Conservation (phyloP, 2,888 invertebrate species). For the Sussaba pulchella region DNA sequence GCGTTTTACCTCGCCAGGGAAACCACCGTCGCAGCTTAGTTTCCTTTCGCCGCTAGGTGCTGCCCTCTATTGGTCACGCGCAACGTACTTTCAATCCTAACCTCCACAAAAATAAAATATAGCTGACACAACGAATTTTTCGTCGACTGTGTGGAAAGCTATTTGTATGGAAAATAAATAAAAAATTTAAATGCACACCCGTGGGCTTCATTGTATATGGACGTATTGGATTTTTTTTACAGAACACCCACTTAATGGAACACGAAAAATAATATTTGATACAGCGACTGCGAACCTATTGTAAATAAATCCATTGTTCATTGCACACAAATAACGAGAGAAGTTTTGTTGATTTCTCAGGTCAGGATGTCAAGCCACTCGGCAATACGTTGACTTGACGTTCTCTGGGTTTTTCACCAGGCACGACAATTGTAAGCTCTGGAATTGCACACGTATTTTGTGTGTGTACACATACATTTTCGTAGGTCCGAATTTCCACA, state of each 20-base stretch:
- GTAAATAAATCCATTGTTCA: too few relatives aligned
- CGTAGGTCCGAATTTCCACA: neutral
- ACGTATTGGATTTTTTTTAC: too few relatives aligned
- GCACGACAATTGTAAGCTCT: neutral
- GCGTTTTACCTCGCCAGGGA: slow-evolving; percentile 69
- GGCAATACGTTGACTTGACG: neutral
- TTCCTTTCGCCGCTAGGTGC: slow-evolving; percentile 27
- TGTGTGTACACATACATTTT: neutral
- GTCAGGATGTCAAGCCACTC: neutral
- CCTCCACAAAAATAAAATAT: neutral
- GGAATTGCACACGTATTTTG: neutral
- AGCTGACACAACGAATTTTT: too few relatives aligned
- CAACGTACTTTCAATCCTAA: neutral
- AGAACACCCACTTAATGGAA: too few relatives aligned
- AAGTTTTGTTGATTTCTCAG: neutral
- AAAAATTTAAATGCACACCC: too few relatives aligned
- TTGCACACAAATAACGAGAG: too few relatives aligned
- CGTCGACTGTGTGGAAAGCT: too few relatives aligned
- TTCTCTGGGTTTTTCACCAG: slow-evolving; percentile 6
- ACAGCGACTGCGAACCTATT: too few relatives aligned
- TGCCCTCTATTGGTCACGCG: slow-evolving; percentile 10
- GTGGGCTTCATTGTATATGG: too few relatives aligned
- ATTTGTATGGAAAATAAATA: too few relatives aligned
- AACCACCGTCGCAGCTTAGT: slow-evolving; percentile 18
- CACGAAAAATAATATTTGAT: too few relatives aligned